Conservation (phyloP, 1,140 invertebrate genomes). For the Manduca sexta region DNA sequence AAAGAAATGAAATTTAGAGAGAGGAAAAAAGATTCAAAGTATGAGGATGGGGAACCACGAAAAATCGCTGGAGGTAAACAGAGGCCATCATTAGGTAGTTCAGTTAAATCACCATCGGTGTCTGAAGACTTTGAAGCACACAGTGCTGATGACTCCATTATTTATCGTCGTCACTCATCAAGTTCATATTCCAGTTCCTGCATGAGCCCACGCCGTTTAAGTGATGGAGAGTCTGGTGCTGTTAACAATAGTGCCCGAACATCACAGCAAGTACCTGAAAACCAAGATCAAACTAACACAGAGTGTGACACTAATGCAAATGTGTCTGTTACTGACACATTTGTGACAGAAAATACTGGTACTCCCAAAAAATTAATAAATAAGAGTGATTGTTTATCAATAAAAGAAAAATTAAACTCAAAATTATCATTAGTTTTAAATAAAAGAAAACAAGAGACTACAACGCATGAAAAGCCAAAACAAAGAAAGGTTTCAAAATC, state of each 20-base stretch:
- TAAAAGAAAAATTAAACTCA: slow-evolving; percentile 63
- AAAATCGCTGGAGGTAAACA: slow-evolving; percentile 61
- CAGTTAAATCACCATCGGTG: slow-evolving; percentile 68
- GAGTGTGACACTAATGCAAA: neutral
- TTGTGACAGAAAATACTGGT: slow-evolving; percentile 29
- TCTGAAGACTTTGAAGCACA: slow-evolving; percentile 76
- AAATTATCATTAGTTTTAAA: slow-evolving; percentile 57
- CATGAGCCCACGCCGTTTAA: slow-evolving; percentile 62
- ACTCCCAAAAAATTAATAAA: slow-evolving; percentile 45
- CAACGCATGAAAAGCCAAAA: slow-evolving; percentile 52
- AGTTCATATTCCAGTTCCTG: slow-evolving; percentile 85
- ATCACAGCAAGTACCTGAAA: slow-evolving; percentile 16
- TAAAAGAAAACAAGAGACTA: slow-evolving; percentile 55
- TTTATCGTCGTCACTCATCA: slow-evolving; percentile 85
- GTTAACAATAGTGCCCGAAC: slow-evolving; percentile 13
- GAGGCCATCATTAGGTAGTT: slow-evolving; percentile 47
- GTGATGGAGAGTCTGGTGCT: slow-evolving; percentile 46
- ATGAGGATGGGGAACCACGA: slow-evolving; percentile 61
- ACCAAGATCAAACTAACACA: slow-evolving; percentile 7
- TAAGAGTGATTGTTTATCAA: slow-evolving; percentile 57
- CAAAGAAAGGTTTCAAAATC: slow-evolving; percentile 39
- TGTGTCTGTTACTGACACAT: slow-evolving; percentile 22
- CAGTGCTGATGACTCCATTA: slow-evolving; percentile 83
- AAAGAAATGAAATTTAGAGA: slow-evolving; percentile 69
- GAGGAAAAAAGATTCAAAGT: slow-evolving; percentile 58